Evolutionary conservation across 2,113 vertebrate species (phyloP).

Genomic region (Indri indri): DNA sequence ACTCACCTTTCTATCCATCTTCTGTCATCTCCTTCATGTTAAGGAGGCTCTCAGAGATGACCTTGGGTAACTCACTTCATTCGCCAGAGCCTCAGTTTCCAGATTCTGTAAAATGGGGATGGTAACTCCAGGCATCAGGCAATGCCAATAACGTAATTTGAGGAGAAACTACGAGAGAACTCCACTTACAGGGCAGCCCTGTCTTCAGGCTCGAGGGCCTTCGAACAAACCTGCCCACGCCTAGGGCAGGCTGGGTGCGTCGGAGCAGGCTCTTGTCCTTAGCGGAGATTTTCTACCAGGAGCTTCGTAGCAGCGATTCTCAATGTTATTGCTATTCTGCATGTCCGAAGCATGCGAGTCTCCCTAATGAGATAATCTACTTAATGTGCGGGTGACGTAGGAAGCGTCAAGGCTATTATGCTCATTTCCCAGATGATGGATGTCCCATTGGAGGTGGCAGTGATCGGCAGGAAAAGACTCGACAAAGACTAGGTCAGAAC

Average conservation of each 20-base stretch:
- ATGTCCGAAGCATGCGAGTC: not conserved
- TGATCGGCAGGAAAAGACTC: not conserved
- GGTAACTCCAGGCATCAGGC: not conserved
- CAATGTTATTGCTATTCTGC: not conserved
- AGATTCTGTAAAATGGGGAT: not conserved
- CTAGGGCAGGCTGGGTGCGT: not conserved
- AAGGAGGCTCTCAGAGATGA: not conserved
- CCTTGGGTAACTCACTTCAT: not conserved
- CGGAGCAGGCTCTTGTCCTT: not conserved
- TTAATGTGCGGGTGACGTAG: conserved; percentile 47
- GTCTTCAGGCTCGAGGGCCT: not conserved
- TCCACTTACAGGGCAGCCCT: not conserved
- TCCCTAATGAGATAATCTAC: conserved; percentile 50
- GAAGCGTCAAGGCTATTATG: conserved; percentile 47
- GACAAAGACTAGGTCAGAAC: not conserved
- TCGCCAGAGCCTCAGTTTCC: not conserved
- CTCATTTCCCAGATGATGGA: conserved; percentile 44
- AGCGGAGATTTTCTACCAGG: not conserved
- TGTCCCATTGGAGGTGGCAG: not conserved
- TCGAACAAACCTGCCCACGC: not conserved
- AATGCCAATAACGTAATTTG: not conserved
- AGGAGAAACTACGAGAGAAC: not conserved
- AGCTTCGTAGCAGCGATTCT: not conserved
- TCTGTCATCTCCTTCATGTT: not conserved
- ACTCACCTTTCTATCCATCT: not conserved